phyloP scores from a whole-genome alignment of 2,888 invertebrate species.

The Venustoraphidia nigricollis region DNA sequence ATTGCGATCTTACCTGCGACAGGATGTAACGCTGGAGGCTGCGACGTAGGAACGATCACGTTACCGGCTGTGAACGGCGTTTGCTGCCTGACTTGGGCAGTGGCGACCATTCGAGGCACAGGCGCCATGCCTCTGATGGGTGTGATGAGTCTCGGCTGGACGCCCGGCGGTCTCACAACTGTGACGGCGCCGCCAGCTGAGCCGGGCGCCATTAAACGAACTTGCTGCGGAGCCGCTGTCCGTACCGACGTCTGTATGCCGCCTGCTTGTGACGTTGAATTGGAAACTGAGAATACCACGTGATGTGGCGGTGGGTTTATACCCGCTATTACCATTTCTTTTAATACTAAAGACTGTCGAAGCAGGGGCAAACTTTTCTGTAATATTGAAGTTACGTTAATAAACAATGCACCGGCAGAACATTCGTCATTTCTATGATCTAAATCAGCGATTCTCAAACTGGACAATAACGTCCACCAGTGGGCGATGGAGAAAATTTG shows the following conservation, averaged over 20 bases:
- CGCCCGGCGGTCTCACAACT: constrained; percentile 32
- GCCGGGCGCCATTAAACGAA: constrained; percentile 42
- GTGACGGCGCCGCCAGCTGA: constrained; percentile 26
- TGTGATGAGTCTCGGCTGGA: constrained; percentile 39
- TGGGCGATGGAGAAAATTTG: too few relatives aligned
- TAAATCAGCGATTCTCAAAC: too few relatives aligned
- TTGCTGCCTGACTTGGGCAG: constrained; percentile 24
- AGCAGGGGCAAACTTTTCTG: constrained; percentile 91
- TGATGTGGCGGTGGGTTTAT: constrained; percentile 77
- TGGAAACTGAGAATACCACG: constrained; percentile 42
- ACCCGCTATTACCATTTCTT: constrained; percentile 87
- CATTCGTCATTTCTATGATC: too few relatives aligned
- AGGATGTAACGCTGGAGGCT: constrained; percentile 29
- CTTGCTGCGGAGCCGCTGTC: constrained; percentile 30
- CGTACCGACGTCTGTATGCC: constrained; percentile 21
- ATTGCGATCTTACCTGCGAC: constrained; percentile 18
- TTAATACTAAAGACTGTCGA: constrained; percentile 75
- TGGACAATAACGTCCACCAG: too few relatives aligned
- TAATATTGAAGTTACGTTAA: background rate
- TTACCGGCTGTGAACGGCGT: constrained; percentile 9
- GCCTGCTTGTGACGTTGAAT: constrained; percentile 20
- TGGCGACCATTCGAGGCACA: constrained; percentile 22
- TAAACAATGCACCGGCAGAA: too few relatives aligned
- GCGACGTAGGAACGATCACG: constrained; percentile 26
- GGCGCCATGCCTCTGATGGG: constrained; percentile 24